Evolutionary conservation across 2,888 invertebrate species (phyloP).

Genomic region (Drosophila paranaensis): DNA sequence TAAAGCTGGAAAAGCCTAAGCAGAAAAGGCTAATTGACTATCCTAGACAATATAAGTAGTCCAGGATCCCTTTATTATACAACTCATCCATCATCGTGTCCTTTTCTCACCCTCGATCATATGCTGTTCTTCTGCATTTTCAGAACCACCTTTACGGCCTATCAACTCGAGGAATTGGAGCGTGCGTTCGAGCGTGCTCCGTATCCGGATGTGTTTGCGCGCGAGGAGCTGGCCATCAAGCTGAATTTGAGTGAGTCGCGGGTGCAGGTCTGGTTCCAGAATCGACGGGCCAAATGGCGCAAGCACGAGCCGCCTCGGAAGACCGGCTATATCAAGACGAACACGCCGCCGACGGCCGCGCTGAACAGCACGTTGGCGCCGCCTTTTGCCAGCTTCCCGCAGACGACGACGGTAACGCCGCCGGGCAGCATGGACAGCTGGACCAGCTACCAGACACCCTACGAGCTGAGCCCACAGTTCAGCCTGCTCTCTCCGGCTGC

Average conservation of each 20-base stretch:
- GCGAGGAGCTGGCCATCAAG: conserved; percentile 96
- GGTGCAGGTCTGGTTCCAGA: conserved; percentile 87
- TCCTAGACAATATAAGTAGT: no score
- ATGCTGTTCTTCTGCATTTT: conserved; percentile 60
- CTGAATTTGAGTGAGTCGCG: conserved; percentile 93
- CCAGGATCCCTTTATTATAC: no score
- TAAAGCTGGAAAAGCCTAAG: no score
- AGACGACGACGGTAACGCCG: conserved; percentile 87
- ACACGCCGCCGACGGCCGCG: conserved; percentile 87
- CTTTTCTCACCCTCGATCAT: background rate
- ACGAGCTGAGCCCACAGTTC: conserved; percentile 91
- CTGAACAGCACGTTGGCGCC: conserved; percentile 84
- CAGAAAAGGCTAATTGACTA: no score
- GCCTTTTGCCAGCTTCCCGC: conserved; percentile 88
- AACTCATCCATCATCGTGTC: no score
- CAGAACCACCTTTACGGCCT: conserved; percentile 98
- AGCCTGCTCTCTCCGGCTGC: conserved; percentile 90
- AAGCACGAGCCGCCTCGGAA: conserved; percentile 97
- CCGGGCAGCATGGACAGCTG: conserved; percentile 91
- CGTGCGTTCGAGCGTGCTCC: conserved; percentile 97
- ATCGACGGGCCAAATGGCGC: conserved; percentile 96
- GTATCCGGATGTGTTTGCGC: conserved; percentile 97
- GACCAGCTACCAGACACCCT: conserved; percentile 90
- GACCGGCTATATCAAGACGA: conserved; percentile 91
- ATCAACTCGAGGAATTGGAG: conserved; percentile 96